Percentiles rank a stretch among this genome's conserved stretches.
Conservation (phyloP, 2,113 vertebrate species). For the Jacana jacana region DNA sequence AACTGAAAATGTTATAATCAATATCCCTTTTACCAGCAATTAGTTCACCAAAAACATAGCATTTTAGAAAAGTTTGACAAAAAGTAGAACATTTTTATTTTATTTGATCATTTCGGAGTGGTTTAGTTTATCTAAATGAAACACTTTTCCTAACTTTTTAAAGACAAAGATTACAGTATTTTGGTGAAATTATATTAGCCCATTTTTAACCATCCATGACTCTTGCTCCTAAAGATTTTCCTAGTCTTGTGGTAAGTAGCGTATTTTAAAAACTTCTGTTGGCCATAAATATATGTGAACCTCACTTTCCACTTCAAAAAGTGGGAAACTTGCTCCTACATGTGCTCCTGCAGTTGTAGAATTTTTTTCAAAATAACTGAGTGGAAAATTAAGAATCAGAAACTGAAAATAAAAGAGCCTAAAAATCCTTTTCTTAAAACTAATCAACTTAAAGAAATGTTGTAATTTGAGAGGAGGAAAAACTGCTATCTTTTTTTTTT, state of each 20-base stretch:
- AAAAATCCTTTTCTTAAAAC: background rate
- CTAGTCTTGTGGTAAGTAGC: background rate
- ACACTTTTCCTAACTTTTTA: background rate
- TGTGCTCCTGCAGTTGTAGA: background rate
- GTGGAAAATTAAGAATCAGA: background rate
- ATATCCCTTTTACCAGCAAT: background rate
- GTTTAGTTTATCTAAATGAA: background rate
- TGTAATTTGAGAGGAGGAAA: background rate
- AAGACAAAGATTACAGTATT: background rate
- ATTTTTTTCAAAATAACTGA: background rate
- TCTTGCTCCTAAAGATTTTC: background rate
- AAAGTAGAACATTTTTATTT: background rate
- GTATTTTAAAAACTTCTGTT: background rate
- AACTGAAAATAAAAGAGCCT: background rate
- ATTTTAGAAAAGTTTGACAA: background rate
- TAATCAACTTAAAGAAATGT: background rate
- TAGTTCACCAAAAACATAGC: background rate
- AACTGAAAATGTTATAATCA: background rate
- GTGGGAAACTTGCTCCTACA: background rate
- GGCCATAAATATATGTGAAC: background rate
- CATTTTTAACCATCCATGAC: background rate
- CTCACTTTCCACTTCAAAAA: background rate
- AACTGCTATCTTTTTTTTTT: background rate
- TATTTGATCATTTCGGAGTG: background rate
- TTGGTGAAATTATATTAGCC: background rate